Conservation (phyloP, 1,140 invertebrate species). For the Brachionus manjavacas region DNA sequence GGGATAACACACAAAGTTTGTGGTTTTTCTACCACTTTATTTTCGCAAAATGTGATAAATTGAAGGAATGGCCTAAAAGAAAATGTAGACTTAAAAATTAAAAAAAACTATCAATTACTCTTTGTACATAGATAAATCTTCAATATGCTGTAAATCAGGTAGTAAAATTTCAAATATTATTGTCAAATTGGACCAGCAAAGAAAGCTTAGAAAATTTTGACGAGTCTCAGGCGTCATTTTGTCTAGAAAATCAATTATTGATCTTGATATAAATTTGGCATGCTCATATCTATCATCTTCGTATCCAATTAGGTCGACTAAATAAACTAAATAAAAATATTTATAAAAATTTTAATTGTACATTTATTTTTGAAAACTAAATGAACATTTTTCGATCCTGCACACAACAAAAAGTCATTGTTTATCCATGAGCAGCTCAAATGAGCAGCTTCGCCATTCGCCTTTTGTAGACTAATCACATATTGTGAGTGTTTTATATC, state of each 20-base stretch:
- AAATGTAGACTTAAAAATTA: background rate
- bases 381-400: constrained; percentile 61
- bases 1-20: constrained; percentile 51
- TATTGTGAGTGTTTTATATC: constrained; percentile 49
- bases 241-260: constrained; percentile 52
- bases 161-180: constrained; percentile 58
- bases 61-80: constrained; percentile 50
- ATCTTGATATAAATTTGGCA: constrained; percentile 53
- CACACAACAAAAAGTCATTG: constrained; percentile 52
- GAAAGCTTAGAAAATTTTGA: constrained; percentile 49
- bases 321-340: background rate
- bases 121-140: constrained; percentile 54
- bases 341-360: constrained; percentile 27
- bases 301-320: constrained; percentile 56
- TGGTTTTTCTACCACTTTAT: constrained; percentile 48
- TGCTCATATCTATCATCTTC: constrained; percentile 53
- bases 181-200: constrained; percentile 52
- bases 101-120: constrained; percentile 44
- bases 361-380: constrained; percentile 55
- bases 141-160: constrained; percentile 59
- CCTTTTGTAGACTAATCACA: constrained; percentile 57
- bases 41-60: constrained; percentile 58
- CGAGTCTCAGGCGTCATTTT: constrained; percentile 44
- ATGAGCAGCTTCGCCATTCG: constrained; percentile 61
- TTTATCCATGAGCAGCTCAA: constrained; percentile 55